Evolutionary conservation across 2,797 vertebrate genomes (phyloP).

Genomic region (Rhyacichthys aspro): DNA sequence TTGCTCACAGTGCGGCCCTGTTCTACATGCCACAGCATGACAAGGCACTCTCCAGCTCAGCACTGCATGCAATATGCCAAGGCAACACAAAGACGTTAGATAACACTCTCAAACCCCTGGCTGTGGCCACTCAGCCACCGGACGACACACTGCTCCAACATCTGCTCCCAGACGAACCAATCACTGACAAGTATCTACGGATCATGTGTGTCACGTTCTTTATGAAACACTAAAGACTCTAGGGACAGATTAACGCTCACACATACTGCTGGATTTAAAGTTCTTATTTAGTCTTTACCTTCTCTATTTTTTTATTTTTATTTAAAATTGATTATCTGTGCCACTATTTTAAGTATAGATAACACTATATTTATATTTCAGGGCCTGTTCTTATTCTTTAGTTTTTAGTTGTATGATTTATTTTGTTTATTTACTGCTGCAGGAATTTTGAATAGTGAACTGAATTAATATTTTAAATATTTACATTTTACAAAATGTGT

Average conservation of each 20-base stretch:
- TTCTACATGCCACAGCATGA: slow-evolving; percentile 60
- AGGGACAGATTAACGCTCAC: neutral
- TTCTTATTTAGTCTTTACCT: no score
- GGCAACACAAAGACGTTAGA: slow-evolving; percentile 62
- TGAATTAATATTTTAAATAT: slow-evolving; percentile 33
- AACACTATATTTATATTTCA: no score
- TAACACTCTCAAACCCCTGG: slow-evolving; percentile 58
- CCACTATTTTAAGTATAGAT: no score
- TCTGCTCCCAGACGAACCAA: slow-evolving; percentile 18
- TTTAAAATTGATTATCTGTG: no score
- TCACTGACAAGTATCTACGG: neutral
- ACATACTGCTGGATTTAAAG: no score
- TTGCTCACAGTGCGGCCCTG: slow-evolving; percentile 52
- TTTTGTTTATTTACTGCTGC: neutral
- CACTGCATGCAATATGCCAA: slow-evolving; percentile 54
- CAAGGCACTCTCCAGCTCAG: slow-evolving; percentile 43
- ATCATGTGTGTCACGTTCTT: neutral
- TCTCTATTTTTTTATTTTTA: no score
- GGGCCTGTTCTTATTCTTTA: no score
- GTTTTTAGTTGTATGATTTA: no score
- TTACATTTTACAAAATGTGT: slow-evolving; percentile 22
- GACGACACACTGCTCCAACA: slow-evolving; percentile 45
- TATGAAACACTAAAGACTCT: neutral
- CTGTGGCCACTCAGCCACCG: slow-evolving; percentile 32
- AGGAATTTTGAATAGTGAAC: neutral